Percentiles rank a stretch among this genome's conserved stretches.
Conservation (phyloP, 2,888 invertebrate species). For the Mythimna vitellina region DNA sequence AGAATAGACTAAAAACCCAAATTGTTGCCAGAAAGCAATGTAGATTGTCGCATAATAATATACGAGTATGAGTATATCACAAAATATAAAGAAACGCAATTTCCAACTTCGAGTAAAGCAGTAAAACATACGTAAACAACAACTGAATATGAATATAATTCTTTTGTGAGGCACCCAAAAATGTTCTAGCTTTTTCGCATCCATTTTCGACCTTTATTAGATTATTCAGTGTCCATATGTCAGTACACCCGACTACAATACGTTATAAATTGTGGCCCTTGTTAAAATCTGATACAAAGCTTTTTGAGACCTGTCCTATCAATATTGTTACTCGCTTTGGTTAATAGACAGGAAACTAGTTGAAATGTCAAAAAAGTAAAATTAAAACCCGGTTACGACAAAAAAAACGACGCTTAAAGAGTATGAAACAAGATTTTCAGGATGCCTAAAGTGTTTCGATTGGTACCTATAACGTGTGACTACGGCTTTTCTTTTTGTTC, state of each 20-base stretch:
- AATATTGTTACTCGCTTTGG: slow-evolving; percentile 8
- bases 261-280: slow-evolving; percentile 42
- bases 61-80: not conserved
- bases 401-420: too few relatives aligned
- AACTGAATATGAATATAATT: slow-evolving; percentile 28
- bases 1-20: not conserved
- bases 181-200: slow-evolving; percentile 29
- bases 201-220: slow-evolving; percentile 37
- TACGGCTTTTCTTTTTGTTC: too few relatives aligned
- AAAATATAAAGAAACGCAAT: slow-evolving; percentile 18
- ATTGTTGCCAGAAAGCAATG: slow-evolving; percentile 1
- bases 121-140: slow-evolving; percentile 31
- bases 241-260: slow-evolving; percentile 6
- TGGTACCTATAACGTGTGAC: too few relatives aligned
- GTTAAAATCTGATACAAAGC: slow-evolving; percentile 44
- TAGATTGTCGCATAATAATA: not conserved
- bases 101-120: slow-evolving; percentile 31
- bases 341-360: slow-evolving; percentile 28
- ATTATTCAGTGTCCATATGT: slow-evolving; percentile 40
- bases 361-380: not conserved
- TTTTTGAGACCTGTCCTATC: slow-evolving; percentile 35
- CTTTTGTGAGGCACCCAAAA: slow-evolving; percentile 31
- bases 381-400: too few relatives aligned
- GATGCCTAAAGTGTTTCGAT: too few relatives aligned
- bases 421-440: too few relatives aligned